Base-by-base conservation (phyloP, 2,797 vertebrate genomes). In the Periparus ater region DNA sequence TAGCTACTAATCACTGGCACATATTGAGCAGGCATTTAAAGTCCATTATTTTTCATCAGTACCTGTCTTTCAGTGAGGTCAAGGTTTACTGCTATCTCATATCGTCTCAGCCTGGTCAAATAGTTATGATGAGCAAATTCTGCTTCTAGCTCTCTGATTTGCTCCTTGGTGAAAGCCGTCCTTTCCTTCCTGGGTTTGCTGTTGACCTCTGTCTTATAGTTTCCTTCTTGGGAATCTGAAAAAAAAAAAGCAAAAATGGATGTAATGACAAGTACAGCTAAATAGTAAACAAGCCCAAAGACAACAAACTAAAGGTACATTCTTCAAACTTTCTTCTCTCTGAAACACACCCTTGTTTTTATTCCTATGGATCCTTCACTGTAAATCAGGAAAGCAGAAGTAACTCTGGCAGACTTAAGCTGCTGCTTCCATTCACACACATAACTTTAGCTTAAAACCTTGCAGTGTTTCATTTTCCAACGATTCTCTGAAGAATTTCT, bases 101-200 rank as follows among this genome's bases (percentile, higher is more conserved):
- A 99, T 98, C 99, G 97, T 94, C 99, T 98, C 98, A 99, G 99
- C 80, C 99, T 98, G 95, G 99, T 99, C 97, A 99, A 98, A 98
- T 99, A 99, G 98, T 99, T 99, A 98, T 99, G 99, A 98, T 99
- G 99, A 94, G 99, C 99, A 89, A 99, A 99, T 97, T 99, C 99
- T 47, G 99, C 99, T 98, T 99, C 99, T 97, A 99, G 98, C 97
- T 99, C 99, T 97, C 99, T 98, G 96, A 99, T 99, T 97, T 99
- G 99, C 93, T 99, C 99, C 98, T 99, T 99, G 97, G 99, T 99
- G 98, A 99, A 99, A 30, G 99, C 99, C 91, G 99, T 99, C 94
- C 99, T 98, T 98, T 99, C 99, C 98, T 99, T 99, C 95, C 99
- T 98, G 95, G 99, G 99, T 97, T 99, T 99, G 98, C 99, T 99